A percentile compares a stretch with the other conserved stretches of the same genome.
These are phyloP conservation scores for Silurus lanzhouensis DNA, from an alignment of 2,797 vertebrate genomes.

Conservation along the genomic window DNA sequence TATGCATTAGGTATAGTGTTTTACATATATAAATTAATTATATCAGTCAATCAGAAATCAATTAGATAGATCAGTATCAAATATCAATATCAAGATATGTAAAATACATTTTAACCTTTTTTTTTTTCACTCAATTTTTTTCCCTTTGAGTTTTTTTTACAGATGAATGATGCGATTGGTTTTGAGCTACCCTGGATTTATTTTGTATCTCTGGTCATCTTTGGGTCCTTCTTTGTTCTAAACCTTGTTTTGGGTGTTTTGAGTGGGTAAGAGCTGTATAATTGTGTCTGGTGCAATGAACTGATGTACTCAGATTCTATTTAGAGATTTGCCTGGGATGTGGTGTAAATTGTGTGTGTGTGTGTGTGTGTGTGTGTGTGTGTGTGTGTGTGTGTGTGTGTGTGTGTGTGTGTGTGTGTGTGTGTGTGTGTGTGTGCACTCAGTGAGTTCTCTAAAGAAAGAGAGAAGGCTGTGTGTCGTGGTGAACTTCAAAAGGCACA, in stretches of 20 bases:
- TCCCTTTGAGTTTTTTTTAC: constrained; percentile 22
- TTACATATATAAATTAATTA: too few species aligned
- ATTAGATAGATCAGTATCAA: too few species aligned
- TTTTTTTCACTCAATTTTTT: not conserved
- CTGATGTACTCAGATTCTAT: not conserved
- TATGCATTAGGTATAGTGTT: not conserved
- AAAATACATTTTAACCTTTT: constrained; percentile 5
- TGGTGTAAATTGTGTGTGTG: not conserved
- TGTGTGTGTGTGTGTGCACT: constrained; percentile 17
- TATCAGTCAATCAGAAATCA: too few species aligned
- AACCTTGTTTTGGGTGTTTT: constrained; percentile 99
- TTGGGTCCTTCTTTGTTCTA: constrained; percentile 98
- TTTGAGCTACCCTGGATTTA: constrained; percentile 98
- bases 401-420: constrained; percentile 33
- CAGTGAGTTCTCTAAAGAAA: constrained; percentile 98
- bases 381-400: constrained; percentile 4
- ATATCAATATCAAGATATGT: too few species aligned
- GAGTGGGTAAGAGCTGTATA: constrained; percentile 81
- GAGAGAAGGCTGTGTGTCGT: constrained; percentile 95
- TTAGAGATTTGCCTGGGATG: not conserved
- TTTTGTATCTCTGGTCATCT: constrained; percentile 98
- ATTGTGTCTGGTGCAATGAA: not conserved
- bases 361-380: constrained; percentile 3
- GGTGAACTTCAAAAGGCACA: constrained; percentile 96
- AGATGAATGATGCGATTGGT: constrained; percentile 99